Conservation (phyloP, 30 jellyfish, hydroid and myxozoan species). For the Rhopilema esculentum region DNA sequence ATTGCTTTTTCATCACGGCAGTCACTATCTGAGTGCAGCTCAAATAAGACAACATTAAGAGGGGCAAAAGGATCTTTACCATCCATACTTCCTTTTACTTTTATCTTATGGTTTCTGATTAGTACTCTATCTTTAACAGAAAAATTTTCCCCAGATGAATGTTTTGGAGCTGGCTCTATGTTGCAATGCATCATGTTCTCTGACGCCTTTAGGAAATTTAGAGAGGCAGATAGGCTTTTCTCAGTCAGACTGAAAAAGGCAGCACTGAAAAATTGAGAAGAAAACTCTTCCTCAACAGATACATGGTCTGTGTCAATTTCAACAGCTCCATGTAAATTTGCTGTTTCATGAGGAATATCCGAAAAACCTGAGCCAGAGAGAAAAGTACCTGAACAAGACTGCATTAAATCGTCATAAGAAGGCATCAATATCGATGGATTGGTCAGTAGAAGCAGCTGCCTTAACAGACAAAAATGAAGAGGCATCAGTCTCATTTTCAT, state of each 20-base stretch:
- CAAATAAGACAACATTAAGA: conserved; percentile 9
- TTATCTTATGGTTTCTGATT: background rate
- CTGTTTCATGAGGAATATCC: background rate
- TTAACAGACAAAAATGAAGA: background rate
- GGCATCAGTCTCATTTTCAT: background rate
- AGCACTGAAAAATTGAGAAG: background rate
- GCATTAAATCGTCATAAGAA: background rate
- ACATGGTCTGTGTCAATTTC: background rate
- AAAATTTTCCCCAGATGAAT: background rate
- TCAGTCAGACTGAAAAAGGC: background rate
- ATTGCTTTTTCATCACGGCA: too few relatives aligned
- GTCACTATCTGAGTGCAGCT: too few relatives aligned
- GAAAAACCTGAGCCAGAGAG: background rate
- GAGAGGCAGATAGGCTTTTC: background rate
- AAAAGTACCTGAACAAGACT: background rate
- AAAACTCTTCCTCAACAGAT: background rate
- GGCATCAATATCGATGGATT: background rate
- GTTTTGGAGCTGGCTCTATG: background rate
- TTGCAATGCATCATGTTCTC: background rate
- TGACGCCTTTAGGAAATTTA: background rate
- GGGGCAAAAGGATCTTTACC: background rate
- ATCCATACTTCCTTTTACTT: background rate
- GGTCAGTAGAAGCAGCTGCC: background rate
- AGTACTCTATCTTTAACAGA: conserved; percentile 3
- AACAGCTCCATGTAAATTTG: background rate